Evolutionary conservation across 2,888 invertebrate genomes (phyloP), one percentile per base, ranked within the genome.

Genomic region (Dioctria rufipes): DNA sequence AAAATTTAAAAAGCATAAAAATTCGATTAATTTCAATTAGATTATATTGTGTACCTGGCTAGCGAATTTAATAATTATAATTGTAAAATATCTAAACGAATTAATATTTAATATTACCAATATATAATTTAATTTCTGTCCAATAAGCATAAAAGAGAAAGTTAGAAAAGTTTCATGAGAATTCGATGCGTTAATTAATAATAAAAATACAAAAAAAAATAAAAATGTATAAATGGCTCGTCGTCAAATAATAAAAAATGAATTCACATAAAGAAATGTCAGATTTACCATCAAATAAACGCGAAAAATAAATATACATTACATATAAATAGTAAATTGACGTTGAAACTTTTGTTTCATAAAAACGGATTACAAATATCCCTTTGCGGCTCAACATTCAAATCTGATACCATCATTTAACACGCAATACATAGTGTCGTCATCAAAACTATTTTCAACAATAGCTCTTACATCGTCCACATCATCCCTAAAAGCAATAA

Each of bases 351-450:
- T 43, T 66, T n/a, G 8, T 8, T 6, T 5, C 5, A 43, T 5
- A 58, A 79, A 67, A 43, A 79, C 78, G 80, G 80, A 80, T 80
- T 73, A 80, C 13, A 60, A 63, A 13, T 49, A 80, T 65, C 4
- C 54, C 13, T 51, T 80, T 13, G 80, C 80, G 73, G 80, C 75
- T 80, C 80, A 80, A 80, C 75, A 73, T 73, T 80, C 80, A 43
- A 80, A 80, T 75, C 80, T 80, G 80, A 80, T 73, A n/a, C 39
- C 73, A 61, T 71, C 65, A 3, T 42, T 6, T 58, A 54, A 49
- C 54, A 37, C 54, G 46, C 5, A 46, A 69, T 3, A 60, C n/a
- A 51, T 49, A 61, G 5, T 40, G 4, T n/a, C 67, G 25, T 40
- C 63, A 60, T 63, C 80, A 25, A 66, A 73, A 58, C 39, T 73